phyloP scores from a whole-genome alignment of 2,113 vertebrate genomes.

The Bos indicus region DNA sequence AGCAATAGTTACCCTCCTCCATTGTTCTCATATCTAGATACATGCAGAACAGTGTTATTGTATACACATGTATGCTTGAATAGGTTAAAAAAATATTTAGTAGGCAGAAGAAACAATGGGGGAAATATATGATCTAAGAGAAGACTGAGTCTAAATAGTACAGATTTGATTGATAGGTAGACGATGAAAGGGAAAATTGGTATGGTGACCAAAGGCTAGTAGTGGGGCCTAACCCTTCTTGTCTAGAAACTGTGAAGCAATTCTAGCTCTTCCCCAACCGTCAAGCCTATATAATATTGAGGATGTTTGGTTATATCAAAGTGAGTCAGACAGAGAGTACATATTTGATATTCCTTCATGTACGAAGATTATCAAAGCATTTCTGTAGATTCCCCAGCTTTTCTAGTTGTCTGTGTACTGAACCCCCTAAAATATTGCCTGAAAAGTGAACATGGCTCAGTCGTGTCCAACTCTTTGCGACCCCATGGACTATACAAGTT shows the following conservation, averaged over 20 bases:
- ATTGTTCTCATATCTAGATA: background rate
- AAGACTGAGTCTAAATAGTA: background rate
- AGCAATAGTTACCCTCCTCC: background rate
- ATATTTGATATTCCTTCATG: background rate
- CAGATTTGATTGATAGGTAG: background rate
- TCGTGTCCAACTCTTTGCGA: fast-evolving
- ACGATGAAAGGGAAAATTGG: background rate
- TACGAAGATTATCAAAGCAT: background rate
- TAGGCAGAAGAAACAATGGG: slow-evolving; percentile 15
- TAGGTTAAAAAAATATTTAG: background rate
- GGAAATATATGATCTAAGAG: background rate
- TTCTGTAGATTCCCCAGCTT: background rate
- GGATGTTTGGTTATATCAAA: background rate
- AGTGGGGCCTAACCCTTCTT: background rate
- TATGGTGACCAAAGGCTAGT: background rate
- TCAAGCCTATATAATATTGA: background rate
- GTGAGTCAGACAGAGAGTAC: background rate
- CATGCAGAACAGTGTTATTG: background rate
- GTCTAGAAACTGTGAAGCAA: background rate
- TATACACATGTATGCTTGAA: background rate
- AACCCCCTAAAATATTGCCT: background rate
- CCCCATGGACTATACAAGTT: background rate
- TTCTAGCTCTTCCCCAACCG: background rate
- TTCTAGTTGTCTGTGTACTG: background rate
- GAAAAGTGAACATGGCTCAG: background rate